Base-by-base conservation (phyloP, 2,113 vertebrate genomes). In the Prietella phreatophila region DNA sequence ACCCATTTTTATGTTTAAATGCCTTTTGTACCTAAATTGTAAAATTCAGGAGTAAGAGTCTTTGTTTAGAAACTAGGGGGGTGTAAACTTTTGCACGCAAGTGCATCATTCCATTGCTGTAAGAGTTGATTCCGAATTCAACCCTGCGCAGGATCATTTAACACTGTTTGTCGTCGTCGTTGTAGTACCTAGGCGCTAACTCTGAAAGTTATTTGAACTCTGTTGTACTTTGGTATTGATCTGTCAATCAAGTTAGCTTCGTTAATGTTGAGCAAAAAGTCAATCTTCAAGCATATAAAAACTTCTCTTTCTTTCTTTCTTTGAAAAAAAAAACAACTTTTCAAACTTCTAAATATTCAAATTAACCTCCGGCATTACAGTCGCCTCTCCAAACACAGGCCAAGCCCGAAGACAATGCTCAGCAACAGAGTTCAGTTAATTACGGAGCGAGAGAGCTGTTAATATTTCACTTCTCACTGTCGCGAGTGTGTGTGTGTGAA, bases 371-470 rank as follows among this genome's bases (percentile, higher is more conserved):
- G 58, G 73, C 80, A 86, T 79, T 83, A 78, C 60, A 87, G 78
- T 61, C 22, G 60, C 81, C 85, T 71, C 65, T 84, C 82, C 85
- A 39, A 83, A 87, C 76, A 39, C 79, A 85, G 84, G 71, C 78
- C 30, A 33, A 89, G 80, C 60, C 85, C 22, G 75, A 42, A 83
- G 87, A 86, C 82, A 61, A 82, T 67, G 78, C 82, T 89, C 89
- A 91, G 92, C 91, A 91, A 89, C 92, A 89, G 90, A 92, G 90
- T 93, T 92, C 90, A 88, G 94, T 94, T 95, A 93, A 94, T 95
- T 94, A 93, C 92, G 90, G 92, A 94, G 91, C 92, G 93, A 93
- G 91, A 93, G 92, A 94, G 91, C 93, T 94, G 93, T 93, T 94
- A 93, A 93, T 94, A 93, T 95, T 93, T 94, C 92, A 93, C 88